Evolutionary conservation across 2,113 vertebrate genomes (phyloP), one percentile per base, ranked within the genome.

Genomic region (Urocynchramus pylzowi): DNA sequence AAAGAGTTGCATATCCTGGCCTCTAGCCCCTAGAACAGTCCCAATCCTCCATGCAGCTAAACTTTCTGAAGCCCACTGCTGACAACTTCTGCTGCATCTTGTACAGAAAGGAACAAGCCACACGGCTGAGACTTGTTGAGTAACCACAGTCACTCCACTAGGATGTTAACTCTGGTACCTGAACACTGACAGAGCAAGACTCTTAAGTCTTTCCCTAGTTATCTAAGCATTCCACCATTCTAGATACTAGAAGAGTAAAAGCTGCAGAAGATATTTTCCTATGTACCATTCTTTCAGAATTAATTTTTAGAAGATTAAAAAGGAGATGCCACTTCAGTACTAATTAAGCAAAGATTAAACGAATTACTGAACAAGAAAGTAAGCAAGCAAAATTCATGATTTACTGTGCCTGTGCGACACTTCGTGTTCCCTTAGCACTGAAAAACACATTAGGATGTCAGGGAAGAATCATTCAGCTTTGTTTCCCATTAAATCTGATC

Each of bases 1-100:
- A 93, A 96, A 95, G 87, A 88, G 56, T 23, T 93, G 85, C 68
- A 35, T 56, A 42, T 47, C n/a, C 64, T 93, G 88, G 95, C 83
- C 76, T 93, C 67, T 47, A 94, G 85, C 63, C 93, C 68, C 56
- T 18, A 71, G 73, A 68, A 95, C n/a, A 45, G 64, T 78, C 82
- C 56, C 92, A 92, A 75, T 53, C 71, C 90, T 74, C 96, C 53
- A 27, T 30, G 49, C 64, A 92, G 79, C 83, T 52, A 65, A 84
- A 73, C 52, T 75, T 47, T 19, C 33, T 45, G 68, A 93, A 86
- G 87, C 49, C 54, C 61, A 45, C 56, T 57, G 52, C 75, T 86
- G 79, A 90, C 71, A 88, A 70, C 35, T 77, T 85, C 82, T 90
- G 75, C 68, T 78, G 82, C 60, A 44, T 86, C 56, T 70, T 42